Evolutionary conservation across 2,113 vertebrate species (phyloP), one percentile per base, ranked within the genome.

Genomic region (Oncorhynchus gorbuscha): DNA sequence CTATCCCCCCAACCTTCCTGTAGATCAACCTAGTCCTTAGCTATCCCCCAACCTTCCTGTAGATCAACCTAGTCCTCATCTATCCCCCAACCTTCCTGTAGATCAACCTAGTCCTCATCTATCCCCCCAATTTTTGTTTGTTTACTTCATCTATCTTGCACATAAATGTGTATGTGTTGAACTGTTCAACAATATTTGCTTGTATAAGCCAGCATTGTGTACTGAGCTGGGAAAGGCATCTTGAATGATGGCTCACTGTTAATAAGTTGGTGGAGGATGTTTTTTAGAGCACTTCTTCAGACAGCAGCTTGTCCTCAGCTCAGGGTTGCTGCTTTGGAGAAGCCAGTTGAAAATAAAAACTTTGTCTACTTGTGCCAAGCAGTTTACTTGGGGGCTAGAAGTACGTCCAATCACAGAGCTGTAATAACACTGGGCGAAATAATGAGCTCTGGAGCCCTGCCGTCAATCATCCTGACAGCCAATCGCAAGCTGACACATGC

Each of bases 391-490:
- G 16, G 20, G 16, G 64, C 45, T 22, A 49, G 55, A 83, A 79
- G 78, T 71, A 79, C 66, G 64, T 69, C n/a, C 35, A 65, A 65
- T 69, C 74, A 71, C 39, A 69, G 55, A 59, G n/a, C 22, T 49
- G 74, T 80, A 20, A 76, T 80, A 74, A 77, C 72, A 83, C 72
- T 69, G 74, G 51, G 39, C 24, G 30, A 76, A 75, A 84, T 76
- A 78, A 80, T 39, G 72, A 20, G 68, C 65, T 16, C 58, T 20
- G 7, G 71, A 73, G 73, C 79, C 69, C 55, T 7, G 51, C 5
- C 61, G 39, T 83, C 49, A 62, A 75, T 85, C 61, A 79, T 39
- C 66, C 26, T 84, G 80, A 83, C 77, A 84, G 76, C 71, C 82
- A 80, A 80, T 83, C 76, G 61, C 69, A 24, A 58, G 71, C 13